phyloP scores from a whole-genome alignment of 2,888 invertebrate species.

The Hermodice carunculata region DNA sequence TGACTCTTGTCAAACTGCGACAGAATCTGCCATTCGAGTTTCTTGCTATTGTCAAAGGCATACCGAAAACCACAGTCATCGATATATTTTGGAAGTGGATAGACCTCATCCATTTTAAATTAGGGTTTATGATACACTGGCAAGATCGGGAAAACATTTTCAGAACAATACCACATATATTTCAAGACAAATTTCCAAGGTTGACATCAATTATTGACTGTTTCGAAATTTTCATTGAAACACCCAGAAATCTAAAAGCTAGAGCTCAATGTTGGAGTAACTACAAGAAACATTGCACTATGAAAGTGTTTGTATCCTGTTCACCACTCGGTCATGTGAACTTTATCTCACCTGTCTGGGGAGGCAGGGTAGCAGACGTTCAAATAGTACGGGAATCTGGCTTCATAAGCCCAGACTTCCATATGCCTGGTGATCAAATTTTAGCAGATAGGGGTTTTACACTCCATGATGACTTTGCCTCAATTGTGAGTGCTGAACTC shows the following conservation, averaged over 20 bases:
- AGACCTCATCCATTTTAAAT: not conserved
- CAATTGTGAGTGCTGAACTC: constrained; percentile 33
- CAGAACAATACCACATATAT: not conserved
- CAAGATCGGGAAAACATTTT: not conserved
- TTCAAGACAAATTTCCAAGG: not conserved
- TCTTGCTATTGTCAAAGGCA: not conserved
- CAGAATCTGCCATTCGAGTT: constrained; percentile 1
- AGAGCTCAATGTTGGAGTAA: not conserved
- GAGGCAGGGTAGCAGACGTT: constrained; percentile 17
- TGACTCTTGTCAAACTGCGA: not conserved
- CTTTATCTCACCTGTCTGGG: constrained; percentile 7
- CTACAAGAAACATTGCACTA: constrained; percentile 3
- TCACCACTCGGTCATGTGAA: not conserved
- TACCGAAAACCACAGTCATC: not conserved
- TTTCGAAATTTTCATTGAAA: constrained; percentile 10
- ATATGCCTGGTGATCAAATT: constrained; percentile 39
- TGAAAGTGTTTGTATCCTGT: not conserved
- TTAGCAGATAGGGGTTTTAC: constrained; percentile 43
- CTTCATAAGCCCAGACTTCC: constrained; percentile 26
- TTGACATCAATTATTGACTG: constrained; percentile 16
- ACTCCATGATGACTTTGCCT: constrained; percentile 40
- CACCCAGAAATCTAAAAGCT: not conserved
- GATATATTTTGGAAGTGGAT: not conserved
- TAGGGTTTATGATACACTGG: not conserved
- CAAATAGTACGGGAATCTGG: constrained; percentile 36